Percentiles rank a stretch among this genome's conserved stretches.
Conservation (phyloP, 2,797 vertebrate species). For the Gila robusta region DNA sequence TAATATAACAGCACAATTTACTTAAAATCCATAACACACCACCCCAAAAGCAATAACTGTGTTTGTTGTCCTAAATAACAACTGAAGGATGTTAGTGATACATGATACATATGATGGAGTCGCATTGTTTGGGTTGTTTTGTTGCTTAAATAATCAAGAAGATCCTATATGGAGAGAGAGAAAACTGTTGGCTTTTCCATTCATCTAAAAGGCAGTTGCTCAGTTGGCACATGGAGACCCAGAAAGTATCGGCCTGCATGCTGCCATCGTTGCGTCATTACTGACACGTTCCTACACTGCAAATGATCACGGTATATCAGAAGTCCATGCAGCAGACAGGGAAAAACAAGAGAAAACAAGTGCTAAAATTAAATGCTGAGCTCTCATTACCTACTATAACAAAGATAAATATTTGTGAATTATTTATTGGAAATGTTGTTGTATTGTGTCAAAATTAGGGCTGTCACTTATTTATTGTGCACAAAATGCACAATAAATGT, state of each 20-base stretch:
- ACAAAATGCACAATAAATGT: background rate
- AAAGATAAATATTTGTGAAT: background rate
- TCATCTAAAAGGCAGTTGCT: background rate
- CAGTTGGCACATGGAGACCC: background rate
- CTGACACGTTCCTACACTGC: background rate
- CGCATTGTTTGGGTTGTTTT: slow-evolving; percentile 24
- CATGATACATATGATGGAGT: background rate
- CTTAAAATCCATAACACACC: slow-evolving; percentile 20
- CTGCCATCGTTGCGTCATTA: background rate
- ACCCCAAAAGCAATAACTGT: slow-evolving; percentile 20
- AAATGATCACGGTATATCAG: background rate
- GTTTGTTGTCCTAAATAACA: slow-evolving; percentile 24
- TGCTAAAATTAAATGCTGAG: background rate
- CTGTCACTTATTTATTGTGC: background rate
- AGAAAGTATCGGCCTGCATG: background rate
- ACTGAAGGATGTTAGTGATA: slow-evolving; percentile 24
- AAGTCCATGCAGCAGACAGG: background rate
- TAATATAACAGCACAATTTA: slow-evolving; percentile 26
- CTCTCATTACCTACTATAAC: background rate
- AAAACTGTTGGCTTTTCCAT: background rate
- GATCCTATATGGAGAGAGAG: background rate
- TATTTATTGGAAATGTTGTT: too few species aligned
- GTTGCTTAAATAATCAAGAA: slow-evolving; percentile 18
- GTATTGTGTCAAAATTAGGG: background rate
- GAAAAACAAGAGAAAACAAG: background rate